Evolutionary conservation across 2,113 vertebrate species (phyloP).

Genomic region (Pelmatolapia mariae): DNA sequence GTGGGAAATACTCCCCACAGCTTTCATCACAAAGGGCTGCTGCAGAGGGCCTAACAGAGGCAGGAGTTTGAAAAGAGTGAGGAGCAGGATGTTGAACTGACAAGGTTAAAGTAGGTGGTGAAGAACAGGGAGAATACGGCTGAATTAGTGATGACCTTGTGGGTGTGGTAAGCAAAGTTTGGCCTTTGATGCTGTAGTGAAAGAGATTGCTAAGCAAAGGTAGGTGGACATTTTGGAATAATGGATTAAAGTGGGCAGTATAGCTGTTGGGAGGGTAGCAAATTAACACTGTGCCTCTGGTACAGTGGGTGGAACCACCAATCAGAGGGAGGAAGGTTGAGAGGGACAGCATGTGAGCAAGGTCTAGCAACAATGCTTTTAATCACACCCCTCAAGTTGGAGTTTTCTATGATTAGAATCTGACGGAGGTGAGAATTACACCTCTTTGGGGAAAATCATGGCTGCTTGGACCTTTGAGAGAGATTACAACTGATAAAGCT

Average conservation of each 20-base stretch:
- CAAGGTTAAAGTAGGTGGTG: conserved; percentile 46
- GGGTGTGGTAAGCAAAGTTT: conserved; percentile 32
- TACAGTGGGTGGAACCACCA: conserved; percentile 26
- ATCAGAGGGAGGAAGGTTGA: conserved; percentile 15
- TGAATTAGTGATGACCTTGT: conserved; percentile 24
- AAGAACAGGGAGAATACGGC: conserved; percentile 9
- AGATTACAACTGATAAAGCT: not conserved
- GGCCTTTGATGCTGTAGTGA: conserved; percentile 30
- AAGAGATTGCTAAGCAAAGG: conserved; percentile 46
- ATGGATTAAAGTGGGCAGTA: conserved; percentile 48
- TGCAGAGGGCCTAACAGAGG: conserved; percentile 21
- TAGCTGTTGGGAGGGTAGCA: conserved; percentile 3
- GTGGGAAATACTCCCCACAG: conserved; percentile 55
- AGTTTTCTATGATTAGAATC: conserved; percentile 52
- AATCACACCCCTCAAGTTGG: conserved; percentile 49
- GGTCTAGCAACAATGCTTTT: conserved; percentile 28
- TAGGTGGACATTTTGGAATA: conserved; percentile 62
- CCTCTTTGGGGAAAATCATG: not conserved
- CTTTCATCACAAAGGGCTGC: conserved; percentile 31
- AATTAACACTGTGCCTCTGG: conserved; percentile 21
- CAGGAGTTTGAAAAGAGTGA: conserved; percentile 1
- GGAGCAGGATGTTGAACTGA: conserved; percentile 39
- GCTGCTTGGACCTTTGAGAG: not conserved
- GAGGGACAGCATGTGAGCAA: conserved; percentile 4
- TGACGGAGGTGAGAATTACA: conserved; percentile 25